Evolutionary conservation across 2,797 vertebrate species (phyloP).

Genomic region (Lagorchestes hirsutus): DNA sequence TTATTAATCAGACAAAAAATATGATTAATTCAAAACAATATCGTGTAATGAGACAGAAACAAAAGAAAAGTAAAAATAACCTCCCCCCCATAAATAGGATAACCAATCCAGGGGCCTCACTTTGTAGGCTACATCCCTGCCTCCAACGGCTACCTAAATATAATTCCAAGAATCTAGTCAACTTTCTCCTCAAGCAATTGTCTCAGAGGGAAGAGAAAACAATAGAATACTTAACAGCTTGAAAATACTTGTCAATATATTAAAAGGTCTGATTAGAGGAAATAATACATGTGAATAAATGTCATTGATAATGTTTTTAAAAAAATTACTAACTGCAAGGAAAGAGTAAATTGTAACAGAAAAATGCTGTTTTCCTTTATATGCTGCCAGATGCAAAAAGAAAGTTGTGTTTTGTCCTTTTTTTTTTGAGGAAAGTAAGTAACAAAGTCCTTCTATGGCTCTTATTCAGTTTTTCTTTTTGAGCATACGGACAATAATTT

Average conservation of each 20-base stretch:
- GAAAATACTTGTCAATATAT: too few species aligned
- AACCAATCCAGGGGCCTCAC: background rate
- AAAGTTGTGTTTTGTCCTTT: too few species aligned
- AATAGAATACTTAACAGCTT: too few species aligned
- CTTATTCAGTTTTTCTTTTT: background rate
- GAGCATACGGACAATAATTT: background rate
- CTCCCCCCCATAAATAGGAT: background rate
- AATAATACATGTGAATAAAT: background rate
- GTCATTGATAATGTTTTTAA: background rate
- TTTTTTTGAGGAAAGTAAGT: background rate
- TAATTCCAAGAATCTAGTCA: background rate
- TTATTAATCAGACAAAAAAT: too few species aligned
- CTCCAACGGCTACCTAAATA: background rate
- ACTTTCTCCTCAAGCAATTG: too few species aligned
- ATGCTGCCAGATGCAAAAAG: background rate
- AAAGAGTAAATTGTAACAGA: background rate
- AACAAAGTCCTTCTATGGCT: background rate
- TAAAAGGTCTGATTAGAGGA: background rate
- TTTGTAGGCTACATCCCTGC: background rate
- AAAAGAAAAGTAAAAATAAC: background rate
- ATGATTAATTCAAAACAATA: too few species aligned
- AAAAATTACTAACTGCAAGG: background rate
- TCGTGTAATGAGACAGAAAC: too few species aligned
- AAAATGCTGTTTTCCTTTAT: background rate
- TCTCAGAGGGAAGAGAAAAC: too few species aligned